phyloP scores from a whole-genome alignment of 2,888 invertebrate species.

The Cephus pygmeus region DNA sequence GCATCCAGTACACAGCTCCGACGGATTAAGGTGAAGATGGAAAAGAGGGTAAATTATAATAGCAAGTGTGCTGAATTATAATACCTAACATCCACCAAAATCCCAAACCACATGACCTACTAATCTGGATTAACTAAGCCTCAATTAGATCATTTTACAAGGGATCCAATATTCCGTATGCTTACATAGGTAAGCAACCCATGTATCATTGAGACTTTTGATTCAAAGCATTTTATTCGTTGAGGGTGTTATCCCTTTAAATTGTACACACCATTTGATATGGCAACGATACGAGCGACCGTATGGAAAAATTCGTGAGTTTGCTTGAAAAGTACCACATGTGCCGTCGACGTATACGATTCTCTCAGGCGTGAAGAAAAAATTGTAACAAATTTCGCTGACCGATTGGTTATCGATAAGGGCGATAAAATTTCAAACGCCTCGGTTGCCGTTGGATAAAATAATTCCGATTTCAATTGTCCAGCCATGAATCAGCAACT shows the following conservation, averaged over 20 bases:
- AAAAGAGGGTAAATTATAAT: not conserved
- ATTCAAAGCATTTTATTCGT: not conserved
- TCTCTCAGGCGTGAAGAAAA: not conserved
- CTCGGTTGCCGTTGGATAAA: not conserved
- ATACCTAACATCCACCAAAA: not conserved
- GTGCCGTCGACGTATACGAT: not conserved
- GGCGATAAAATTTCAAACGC: not conserved
- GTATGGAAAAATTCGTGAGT: not conserved
- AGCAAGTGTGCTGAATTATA: not conserved
- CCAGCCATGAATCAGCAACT: not conserved
- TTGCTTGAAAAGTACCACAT: not conserved
- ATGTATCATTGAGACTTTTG: not conserved
- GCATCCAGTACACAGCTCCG: not conserved
- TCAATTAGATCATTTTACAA: not conserved
- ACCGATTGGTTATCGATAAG: conserved; percentile 1
- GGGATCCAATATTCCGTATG: not conserved
- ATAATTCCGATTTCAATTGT: not conserved
- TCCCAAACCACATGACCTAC: not conserved
- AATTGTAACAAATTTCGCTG: not conserved
- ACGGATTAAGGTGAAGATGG: not conserved
- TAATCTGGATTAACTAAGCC: not conserved
- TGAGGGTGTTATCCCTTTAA: not conserved
- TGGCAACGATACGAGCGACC: not conserved
- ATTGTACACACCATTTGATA: not conserved
- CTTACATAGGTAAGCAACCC: not conserved